Evolutionary conservation across 2,113 vertebrate genomes (phyloP).

Genomic region (Microcebus ravelobensis): DNA sequence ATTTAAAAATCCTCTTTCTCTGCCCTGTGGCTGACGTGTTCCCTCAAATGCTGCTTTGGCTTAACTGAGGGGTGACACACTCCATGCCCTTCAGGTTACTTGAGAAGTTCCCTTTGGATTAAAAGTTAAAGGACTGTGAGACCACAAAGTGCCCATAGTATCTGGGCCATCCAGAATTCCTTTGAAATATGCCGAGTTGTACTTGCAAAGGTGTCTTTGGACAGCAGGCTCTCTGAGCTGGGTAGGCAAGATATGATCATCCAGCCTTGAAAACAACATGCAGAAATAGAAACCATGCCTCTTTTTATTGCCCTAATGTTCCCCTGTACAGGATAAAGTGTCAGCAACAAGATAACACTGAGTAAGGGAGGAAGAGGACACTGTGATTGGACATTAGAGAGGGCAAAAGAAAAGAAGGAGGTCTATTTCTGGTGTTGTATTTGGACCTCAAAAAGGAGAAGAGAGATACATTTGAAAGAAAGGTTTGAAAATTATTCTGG

Average conservation of each 20-base stretch:
- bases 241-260: background rate
- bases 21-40: background rate
- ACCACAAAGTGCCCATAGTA: background rate
- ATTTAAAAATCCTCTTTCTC: background rate
- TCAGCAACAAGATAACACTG: background rate
- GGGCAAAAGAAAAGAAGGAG: background rate
- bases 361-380: background rate
- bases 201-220: background rate
- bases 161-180: background rate
- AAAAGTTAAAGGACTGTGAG: background rate
- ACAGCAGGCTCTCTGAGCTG: background rate
- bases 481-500: slow-evolving; percentile 1
- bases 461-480: background rate
- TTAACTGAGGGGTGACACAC: background rate
- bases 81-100: background rate
- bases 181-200: background rate
- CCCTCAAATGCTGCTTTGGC: background rate
- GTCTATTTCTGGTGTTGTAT: background rate
- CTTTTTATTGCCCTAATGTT: background rate
- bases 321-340: no score
- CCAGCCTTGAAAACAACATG: background rate
- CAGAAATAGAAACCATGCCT: background rate
- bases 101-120: background rate
- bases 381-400: background rate
- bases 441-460: background rate